Conservation (phyloP, 2,113 vertebrate genomes). For the Silurus asotus region DNA sequence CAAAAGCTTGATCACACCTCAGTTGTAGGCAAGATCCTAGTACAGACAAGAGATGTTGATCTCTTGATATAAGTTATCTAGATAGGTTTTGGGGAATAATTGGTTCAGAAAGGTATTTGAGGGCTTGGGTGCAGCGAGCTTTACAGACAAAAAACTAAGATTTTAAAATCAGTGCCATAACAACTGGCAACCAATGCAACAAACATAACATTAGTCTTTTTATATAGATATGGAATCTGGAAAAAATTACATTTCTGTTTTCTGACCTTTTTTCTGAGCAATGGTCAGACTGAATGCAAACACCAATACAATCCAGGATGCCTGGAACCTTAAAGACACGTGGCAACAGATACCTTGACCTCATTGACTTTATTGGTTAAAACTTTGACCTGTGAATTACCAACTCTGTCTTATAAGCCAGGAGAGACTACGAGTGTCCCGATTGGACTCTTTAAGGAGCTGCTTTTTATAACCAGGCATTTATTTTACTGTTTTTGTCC, state of each 20-base stretch:
- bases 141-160: no score
- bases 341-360: neutral
- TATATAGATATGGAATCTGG: neutral
- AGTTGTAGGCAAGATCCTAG: no score
- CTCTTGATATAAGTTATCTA: no score
- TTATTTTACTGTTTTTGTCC: neutral
- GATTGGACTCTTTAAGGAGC: neutral
- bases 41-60: no score
- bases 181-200: no score
- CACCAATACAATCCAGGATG: neutral
- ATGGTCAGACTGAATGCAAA: neutral
- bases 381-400: constrained; percentile 9
- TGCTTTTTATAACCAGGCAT: neutral
- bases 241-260: neutral
- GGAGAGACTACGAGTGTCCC: neutral
- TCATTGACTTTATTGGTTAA: neutral
- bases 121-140: no score
- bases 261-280: neutral
- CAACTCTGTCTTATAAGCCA: no score
- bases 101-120: no score
- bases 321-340: neutral
- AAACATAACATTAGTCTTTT: no score
- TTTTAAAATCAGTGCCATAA: no score
- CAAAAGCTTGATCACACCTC: no score
- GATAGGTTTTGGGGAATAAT: no score